Evolutionary conservation across 2,797 vertebrate species (phyloP), one percentile per base, ranked within the genome.

Genomic region (Lepus oiostolus): DNA sequence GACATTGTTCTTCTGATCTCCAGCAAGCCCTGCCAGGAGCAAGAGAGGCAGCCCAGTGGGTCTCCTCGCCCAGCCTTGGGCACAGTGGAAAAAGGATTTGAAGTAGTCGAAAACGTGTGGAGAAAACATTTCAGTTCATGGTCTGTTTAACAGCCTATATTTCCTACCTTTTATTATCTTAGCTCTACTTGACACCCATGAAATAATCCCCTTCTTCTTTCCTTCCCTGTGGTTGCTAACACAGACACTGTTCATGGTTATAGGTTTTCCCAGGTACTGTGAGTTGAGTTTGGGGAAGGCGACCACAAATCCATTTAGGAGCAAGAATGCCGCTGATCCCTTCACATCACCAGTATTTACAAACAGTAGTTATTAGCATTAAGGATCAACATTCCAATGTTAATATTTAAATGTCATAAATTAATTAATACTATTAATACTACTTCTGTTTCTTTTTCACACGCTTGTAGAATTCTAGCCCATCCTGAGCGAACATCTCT

Each of bases 71-170:
- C 26, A 93, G 47, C 79, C 80, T 90, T 65, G 82, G 32, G 85
- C 87, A 88, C 21, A 30, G 30, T 71, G 74, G 30, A 70, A 92
- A 91, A n/a, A 92, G 9, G 10, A 54, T 85, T 72, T 89, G 38
- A 93, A 77, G 65, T 79, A 74, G 1, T n/a, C 85, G 35, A 97
- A 97, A 96, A 52, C 28, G 90, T 79, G 47, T 89, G 5, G 54
- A 95, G 68, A 93, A 95, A 93, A 38, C 74, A 72, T 75, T 91
- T 95, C 88, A 71, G 50, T 72, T 82, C 75, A 7, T 75, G 63
- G 60, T 88, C 68, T 91, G 35, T 21, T 95, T 95, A 89, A 60
- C n/a, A 79, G 24, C n/a, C 42, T 60, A 24, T 3, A 50, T 91
- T 47, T 1, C 35, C 35, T 88, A 19, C 93, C 62, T 85, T 80